phyloP scores from a whole-genome alignment of 2,888 invertebrate species.

The Drosophila paracracens region DNA sequence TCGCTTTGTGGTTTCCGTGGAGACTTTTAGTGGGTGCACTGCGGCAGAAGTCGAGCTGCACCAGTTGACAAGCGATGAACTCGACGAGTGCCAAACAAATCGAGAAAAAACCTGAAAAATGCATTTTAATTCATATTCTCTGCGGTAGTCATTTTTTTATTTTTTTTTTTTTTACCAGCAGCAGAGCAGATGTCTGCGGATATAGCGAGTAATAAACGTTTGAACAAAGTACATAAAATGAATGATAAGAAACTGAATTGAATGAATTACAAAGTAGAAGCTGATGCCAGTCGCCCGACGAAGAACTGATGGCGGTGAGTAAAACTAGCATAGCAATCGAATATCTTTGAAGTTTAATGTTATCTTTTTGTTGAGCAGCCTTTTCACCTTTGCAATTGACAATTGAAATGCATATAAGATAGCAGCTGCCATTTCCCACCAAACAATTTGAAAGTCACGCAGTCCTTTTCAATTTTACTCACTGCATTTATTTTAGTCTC shows the following conservation, averaged over 20 bases:
- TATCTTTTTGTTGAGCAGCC: not conserved
- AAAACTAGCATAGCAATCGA: not conserved
- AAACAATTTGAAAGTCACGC: not conserved
- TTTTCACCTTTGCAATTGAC: not conserved
- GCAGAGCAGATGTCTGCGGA: constrained; percentile 44
- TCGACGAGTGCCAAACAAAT: constrained; percentile 6
- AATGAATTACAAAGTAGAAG: constrained; percentile 19
- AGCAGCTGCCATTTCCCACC: not conserved
- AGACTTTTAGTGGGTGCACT: constrained; percentile 43
- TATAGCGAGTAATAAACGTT: constrained; percentile 4
- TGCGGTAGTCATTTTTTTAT: not conserved
- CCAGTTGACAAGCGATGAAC: constrained; percentile 28
- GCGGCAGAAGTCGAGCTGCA: constrained; percentile 32
- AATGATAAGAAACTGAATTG: constrained; percentile 14
- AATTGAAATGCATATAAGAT: not conserved
- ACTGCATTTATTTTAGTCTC: not conserved
- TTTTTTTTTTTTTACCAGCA: constrained; percentile 31
- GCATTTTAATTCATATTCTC: constrained; percentile 21
- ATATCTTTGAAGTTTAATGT: not conserved
- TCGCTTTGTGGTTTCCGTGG: constrained; percentile 28
- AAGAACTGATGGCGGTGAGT: not conserved
- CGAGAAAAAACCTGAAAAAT: constrained; percentile 20
- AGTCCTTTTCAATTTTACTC: not conserved
- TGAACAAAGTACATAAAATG: constrained; percentile 30
- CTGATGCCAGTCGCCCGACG: not conserved